Evolutionary conservation across 2,113 vertebrate species (phyloP).

Genomic region (human): GRCh38 chr15:55245501-55246000

Average conservation of each 20-base stretch:
- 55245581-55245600: not conserved
- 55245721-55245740: not conserved
- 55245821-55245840: too few species aligned
- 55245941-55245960: too few species aligned
- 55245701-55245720: not conserved
- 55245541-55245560: not conserved
- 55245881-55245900: too few species aligned
- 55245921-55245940: too few species aligned
- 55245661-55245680: not conserved
- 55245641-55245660: not conserved
- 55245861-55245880: too few species aligned
- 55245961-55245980: too few species aligned
- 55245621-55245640: not conserved
- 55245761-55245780: not conserved
- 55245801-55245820: not conserved
- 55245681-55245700: not conserved
- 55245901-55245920: too few species aligned
- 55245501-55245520: not conserved
- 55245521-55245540: not conserved
- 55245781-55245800: slow-evolving; percentile 18
- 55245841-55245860: too few species aligned
- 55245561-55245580: not conserved
- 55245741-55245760: not conserved
- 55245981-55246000: too few species aligned
- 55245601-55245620: not conserved